A percentile compares a stretch with the other conserved stretches of the same genome.
phyloP scores from a whole-genome alignment of 1,140 invertebrate genomes.

The Drosophila rufa region DNA sequence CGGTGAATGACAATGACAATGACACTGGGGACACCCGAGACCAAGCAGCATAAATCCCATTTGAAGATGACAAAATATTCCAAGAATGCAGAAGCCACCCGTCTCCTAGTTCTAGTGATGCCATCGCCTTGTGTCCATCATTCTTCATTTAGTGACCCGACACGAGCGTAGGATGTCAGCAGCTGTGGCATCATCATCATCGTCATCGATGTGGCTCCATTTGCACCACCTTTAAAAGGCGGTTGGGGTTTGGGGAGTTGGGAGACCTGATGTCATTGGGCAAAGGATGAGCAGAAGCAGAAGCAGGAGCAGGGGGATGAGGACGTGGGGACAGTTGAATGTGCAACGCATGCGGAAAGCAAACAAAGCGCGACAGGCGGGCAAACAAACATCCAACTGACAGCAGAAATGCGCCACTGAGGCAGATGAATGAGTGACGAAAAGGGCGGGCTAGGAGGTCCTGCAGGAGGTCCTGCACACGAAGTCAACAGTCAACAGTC shows the following conservation, averaged over 20 bases:
- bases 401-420: slow-evolving; percentile 50
- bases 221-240: slow-evolving; percentile 8
- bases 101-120: background rate
- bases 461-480: slow-evolving; percentile 17
- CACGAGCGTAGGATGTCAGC: slow-evolving; percentile 70
- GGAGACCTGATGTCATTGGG: background rate
- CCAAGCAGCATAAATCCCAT: slow-evolving; percentile 67
- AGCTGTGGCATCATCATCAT: slow-evolving; percentile 66
- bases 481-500: slow-evolving; percentile 72
- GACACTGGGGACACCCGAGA: slow-evolving; percentile 10
- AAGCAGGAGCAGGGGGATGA: background rate
- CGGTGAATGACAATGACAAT: slow-evolving; percentile 34
- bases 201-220: slow-evolving; percentile 65
- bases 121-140: slow-evolving; percentile 59
- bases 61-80: slow-evolving; percentile 80
- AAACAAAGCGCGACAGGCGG: slow-evolving; percentile 78
- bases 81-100: slow-evolving; percentile 2
- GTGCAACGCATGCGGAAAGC: slow-evolving; percentile 69
- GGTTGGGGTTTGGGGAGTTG: background rate
- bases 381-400: slow-evolving; percentile 69
- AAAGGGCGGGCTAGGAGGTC: slow-evolving; percentile 6
- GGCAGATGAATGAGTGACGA: slow-evolving; percentile 52
- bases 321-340: slow-evolving; percentile 25
- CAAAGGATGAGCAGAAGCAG: too few relatives aligned
- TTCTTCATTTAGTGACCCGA: slow-evolving; percentile 81